Evolutionary conservation across 1,140 invertebrate genomes (phyloP), one percentile per base, ranked within the genome.

Genomic region (Pygmarrhopalites habei): DNA sequence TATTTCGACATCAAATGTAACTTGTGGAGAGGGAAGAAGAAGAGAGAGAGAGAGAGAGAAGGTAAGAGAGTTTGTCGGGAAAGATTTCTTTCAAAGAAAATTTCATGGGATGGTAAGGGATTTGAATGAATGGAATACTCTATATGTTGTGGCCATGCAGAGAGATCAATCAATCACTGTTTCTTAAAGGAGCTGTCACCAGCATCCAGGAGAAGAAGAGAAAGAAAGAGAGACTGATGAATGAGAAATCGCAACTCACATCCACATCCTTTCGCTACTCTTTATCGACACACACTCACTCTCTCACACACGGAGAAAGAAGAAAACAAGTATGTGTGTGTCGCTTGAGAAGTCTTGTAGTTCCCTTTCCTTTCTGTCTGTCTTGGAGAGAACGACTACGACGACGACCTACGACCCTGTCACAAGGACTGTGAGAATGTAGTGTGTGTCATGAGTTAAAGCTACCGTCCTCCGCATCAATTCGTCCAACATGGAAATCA

Each of bases 101-200:
- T 25, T 21, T 25, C 17, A 25, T 21, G 44, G 23, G 44, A 47
- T 7, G 23, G 44, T 21, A 19, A 47, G 44, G 44, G 23, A 25
- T 21, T n/a, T 21, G 44, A 47, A 47, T 21, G 44, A 47, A 47
- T 4, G 19, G 17, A n/a, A n/a, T 21, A 21, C 17, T 5, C 5
- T 5, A 47, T 10, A 21, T 47, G 7, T n/a, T 32, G 23, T n/a
- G n/a, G 32, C 30, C 21, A n/a, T 19, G 17, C 41, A 32, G 32
- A 55, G 51, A 61, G 26, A 28, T 7, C 52, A 49, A 61, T 61
- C 59, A 61, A 61, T 61, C 59, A 61, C 59, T 52, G 47, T 52
- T 53, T 61, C 59, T 61, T 61, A 59, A 47, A 60, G 58, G 47
- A 53, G 59, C 59, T 61, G 59, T 61, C 59, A 61, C 59, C 59